Evolutionary conservation across 2,888 invertebrate genomes (phyloP), one percentile per base, ranked within the genome.

Genomic region (Sesia apiformis): DNA sequence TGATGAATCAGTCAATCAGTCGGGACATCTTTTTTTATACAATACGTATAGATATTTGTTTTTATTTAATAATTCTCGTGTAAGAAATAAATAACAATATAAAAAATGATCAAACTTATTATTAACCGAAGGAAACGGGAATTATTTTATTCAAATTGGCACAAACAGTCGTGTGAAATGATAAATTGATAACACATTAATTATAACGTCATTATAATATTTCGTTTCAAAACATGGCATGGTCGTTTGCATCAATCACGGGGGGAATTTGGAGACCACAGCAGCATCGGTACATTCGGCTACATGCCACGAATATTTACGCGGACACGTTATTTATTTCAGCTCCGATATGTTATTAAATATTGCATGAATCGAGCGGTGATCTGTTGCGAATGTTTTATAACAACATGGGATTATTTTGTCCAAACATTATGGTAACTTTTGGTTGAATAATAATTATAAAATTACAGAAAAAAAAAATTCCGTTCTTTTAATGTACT

Each of bases 311-410:
- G 8, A 1, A 43, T 43, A 43, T 43, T 8, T 62, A 60, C 56
- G 53, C 56, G 55, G 59, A 49, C 60, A 57, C 60, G 63, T 63
- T 58, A 60, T 55, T 56, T 58, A 55, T 62, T 61, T 63, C 61
- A 66, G 60, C 55, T 23, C 54, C 51, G 56, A 53, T 8, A 23
- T 52, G 55, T 60, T 61, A 59, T 68, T 63, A 62, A 63, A 67
- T 63, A 65, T 63, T 59, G 62, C 51, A 57, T 49, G 57, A 52
- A 55, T 8, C 46, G 46, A 46, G 46, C 46, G 46, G 23, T 46
- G 8, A 46, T 46, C 4, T 4, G 8, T 46, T 23, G 7, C 41
- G n/a, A 5, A 8, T 8, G 23, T 46, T 46, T 46, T 46, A 46
- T 46, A 46, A 4, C 8, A 7, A 46, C 5, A 23, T 23, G 23